Percentiles rank a stretch among this genome's conserved stretches.
phyloP scores from a whole-genome alignment of 92 coral and sea anemone species.

The Palythoa caribaeorum region DNA sequence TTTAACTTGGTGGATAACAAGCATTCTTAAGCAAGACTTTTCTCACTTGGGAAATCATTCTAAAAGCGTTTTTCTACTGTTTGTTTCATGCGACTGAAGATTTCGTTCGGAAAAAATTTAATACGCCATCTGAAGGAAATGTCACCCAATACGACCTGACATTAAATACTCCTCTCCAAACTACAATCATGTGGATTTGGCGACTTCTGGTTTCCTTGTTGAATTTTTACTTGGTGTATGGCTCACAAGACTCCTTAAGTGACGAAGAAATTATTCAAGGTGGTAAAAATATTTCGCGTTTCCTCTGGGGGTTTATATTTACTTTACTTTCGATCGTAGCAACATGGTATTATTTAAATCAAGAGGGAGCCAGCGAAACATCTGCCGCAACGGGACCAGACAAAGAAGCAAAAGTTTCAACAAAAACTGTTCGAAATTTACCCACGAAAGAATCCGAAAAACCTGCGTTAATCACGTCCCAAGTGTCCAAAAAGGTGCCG shows the following conservation, averaged over 20 bases:
- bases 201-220: neutral
- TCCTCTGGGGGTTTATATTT: constrained; percentile 81
- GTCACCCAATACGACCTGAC: neutral
- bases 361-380: constrained; percentile 67
- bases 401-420: constrained; percentile 77
- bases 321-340: constrained; percentile 74
- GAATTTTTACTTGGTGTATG: neutral
- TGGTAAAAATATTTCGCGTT: constrained; percentile 68
- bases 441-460: constrained; percentile 33
- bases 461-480: neutral
- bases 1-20: constrained; percentile 6
- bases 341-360: constrained; percentile 83
- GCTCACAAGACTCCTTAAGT: constrained; percentile 2
- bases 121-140: neutral
- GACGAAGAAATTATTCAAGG: constrained; percentile 59
- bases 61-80: neutral
- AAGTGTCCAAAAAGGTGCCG: neutral
- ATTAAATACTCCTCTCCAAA: neutral
- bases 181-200: constrained; percentile 7
- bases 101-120: neutral
- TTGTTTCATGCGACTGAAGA: neutral
- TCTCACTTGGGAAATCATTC: constrained; percentile 28
- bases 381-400: constrained; percentile 57
- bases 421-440: constrained; percentile 70
- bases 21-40: constrained; percentile 27